Evolutionary conservation across 2,113 vertebrate species (phyloP), one percentile per base, ranked within the genome.

Genomic region (Mus pahari): DNA sequence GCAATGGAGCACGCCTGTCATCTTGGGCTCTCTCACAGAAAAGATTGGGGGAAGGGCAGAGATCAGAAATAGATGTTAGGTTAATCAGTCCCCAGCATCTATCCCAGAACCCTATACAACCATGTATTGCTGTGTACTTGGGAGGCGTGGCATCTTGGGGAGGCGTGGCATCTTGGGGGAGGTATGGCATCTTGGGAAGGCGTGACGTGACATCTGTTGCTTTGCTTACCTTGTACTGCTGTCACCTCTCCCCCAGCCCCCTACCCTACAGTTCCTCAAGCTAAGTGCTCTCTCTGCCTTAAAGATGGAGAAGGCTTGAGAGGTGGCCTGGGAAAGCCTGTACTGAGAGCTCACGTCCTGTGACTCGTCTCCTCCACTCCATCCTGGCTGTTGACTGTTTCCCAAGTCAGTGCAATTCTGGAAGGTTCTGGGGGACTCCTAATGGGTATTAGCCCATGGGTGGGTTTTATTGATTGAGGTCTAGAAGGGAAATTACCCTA

Each of bases 401-500:
- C 88, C 86, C 78, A 87, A 78, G 58, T 58, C 62, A 14, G 73
- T 71, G 11, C 68, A 92, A 86, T 73, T 94, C 71, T 60, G 39
- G 84, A 60, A 92, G 83, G 42, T 48, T 14, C 64, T 45, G 14
- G 20, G 36, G 95, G 93, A 92, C 81, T 96, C 42, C 39, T 90
- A 91, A 90, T 94, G 77, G 77, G 20, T 79, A 26, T 92, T 87
- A 89, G 92, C 96, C 95, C 74, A 88, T 89, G 94, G 92, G 48
- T 94, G 91, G 68, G 3, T 94, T 94, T 97, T 95, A 94, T 84
- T 60, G 94, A 91, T 84, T 91, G 89, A 83, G 84, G 77, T 78
- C 60, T 87, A 91, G 89, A 74, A 93, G 86, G 45, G 82, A 92
- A 91, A 84, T 95, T 53, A 92, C 26, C 50, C 68, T 89, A 39